Conservation (phyloP, 2,113 vertebrate species). For the Phyllostomus discolor region DNA sequence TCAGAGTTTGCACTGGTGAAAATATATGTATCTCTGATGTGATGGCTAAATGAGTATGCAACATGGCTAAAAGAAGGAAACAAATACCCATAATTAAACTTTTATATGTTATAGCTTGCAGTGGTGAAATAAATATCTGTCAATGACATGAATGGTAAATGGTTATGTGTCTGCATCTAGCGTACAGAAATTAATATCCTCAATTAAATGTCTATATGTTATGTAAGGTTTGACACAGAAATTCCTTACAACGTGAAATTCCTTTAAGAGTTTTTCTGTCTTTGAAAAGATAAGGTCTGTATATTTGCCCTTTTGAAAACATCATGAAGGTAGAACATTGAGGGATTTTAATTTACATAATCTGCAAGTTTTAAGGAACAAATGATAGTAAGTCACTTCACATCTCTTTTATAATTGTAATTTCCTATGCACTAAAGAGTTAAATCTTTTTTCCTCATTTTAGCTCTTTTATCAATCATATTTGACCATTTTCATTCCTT, state of each 20-base stretch:
- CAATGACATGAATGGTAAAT: conserved; percentile 56
- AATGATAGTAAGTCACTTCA: not conserved
- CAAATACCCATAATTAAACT: conserved; percentile 59
- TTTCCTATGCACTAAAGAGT: not conserved
- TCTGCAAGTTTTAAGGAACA: not conserved
- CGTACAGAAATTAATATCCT: conserved; percentile 57
- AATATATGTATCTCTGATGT: conserved; percentile 35
- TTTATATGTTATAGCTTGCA: conserved; percentile 52
- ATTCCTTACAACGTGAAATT: not conserved
- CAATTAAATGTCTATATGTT: conserved; percentile 58
- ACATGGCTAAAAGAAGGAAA: conserved; percentile 56
- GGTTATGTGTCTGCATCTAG: conserved; percentile 21
- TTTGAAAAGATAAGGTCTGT: not conserved
- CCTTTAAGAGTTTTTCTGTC: not conserved
- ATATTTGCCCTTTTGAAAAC: not conserved
- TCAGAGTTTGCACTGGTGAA: conserved; percentile 3
- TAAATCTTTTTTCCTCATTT: not conserved
- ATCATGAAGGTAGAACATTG: not conserved
- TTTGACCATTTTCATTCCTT: not conserved
- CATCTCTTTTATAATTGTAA: not conserved
- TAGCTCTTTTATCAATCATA: not conserved
- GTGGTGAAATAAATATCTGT: conserved; percentile 68
- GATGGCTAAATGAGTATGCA: conserved; percentile 44
- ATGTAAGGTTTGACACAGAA: conserved; percentile 18
- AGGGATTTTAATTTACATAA: not conserved